Conservation (phyloP, 2,113 vertebrate genomes). For the Cricetomys ansorgei region DNA sequence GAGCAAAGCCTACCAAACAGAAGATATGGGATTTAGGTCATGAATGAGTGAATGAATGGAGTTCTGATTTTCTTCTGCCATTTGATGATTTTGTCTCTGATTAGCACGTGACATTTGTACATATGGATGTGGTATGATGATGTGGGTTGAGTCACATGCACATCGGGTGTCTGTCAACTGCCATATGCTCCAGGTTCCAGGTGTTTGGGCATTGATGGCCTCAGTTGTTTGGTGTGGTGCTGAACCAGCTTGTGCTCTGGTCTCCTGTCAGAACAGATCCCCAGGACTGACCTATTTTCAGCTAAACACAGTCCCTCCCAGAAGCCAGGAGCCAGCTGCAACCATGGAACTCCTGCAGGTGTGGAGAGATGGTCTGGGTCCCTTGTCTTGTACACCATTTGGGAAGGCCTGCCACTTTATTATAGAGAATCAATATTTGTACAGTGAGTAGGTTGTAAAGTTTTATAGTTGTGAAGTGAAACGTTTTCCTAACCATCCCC, state of each 20-base stretch:
- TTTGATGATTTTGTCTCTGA: neutral
- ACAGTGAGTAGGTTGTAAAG: slow-evolving; percentile 30
- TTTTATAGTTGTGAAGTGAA: slow-evolving; percentile 57
- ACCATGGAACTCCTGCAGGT: neutral
- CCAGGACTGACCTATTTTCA: accelerated
- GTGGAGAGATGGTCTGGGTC: accelerated
- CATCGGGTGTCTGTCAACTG: too few relatives aligned
- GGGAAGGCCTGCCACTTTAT: neutral
- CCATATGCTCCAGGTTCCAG: neutral
- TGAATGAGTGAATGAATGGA: neutral
- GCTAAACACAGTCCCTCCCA: accelerated
- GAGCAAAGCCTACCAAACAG: neutral
- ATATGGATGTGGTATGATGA: neutral
- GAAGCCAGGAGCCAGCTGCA: neutral
- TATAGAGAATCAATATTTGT: slow-evolving; percentile 42
- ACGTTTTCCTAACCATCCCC: slow-evolving; percentile 43
- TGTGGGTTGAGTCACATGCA: neutral
- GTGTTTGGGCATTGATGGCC: too few relatives aligned
- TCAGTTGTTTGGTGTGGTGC: accelerated
- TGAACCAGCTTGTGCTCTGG: accelerated
- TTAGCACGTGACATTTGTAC: neutral
- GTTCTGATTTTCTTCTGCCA: neutral
- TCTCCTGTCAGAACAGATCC: accelerated
- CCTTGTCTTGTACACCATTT: accelerated
- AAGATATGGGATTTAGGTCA: neutral